A percentile compares a stretch with the other conserved stretches of the same genome.
Evolutionary conservation across 2,888 invertebrate species (phyloP).

Genomic region (Ormyrus pomaceus): DNA sequence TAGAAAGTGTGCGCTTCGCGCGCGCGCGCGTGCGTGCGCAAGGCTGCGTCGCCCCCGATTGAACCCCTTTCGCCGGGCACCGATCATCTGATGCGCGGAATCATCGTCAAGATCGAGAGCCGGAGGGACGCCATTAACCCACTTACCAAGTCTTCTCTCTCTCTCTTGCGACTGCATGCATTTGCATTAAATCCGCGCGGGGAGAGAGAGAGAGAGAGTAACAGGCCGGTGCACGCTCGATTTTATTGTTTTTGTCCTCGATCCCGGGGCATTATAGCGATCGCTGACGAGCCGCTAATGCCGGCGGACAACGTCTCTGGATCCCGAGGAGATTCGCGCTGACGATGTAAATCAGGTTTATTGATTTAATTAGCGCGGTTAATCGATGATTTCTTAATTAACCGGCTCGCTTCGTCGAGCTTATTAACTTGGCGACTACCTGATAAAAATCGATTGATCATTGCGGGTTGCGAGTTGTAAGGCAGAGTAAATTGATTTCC

Average conservation of each 20-base stretch:
- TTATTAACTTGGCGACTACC: no score
- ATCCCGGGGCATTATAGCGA: not conserved
- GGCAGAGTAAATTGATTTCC: no score
- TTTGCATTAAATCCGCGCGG: conserved; percentile 15
- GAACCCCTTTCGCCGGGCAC: conserved; percentile 43
- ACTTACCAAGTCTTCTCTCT: conserved; percentile 56
- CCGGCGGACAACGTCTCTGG: no score
- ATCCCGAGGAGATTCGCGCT: not conserved
- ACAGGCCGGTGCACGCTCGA: not conserved
- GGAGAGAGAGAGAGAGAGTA: not conserved
- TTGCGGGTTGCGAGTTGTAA: no score
- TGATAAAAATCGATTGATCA: no score
- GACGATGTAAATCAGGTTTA: not conserved
- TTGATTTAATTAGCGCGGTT: not conserved
- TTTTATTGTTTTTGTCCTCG: conserved; percentile 40
- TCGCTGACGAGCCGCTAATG: no score
- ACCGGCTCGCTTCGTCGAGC: not conserved
- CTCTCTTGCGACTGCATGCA: not conserved
- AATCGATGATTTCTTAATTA: conserved; percentile 1
- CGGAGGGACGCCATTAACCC: conserved; percentile 61
- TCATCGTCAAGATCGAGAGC: not conserved
- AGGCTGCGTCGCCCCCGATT: conserved; percentile 48
- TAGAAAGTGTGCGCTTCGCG: conserved; percentile 44
- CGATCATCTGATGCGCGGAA: conserved; percentile 44
- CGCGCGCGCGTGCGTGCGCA: conserved; percentile 37